A percentile compares a stretch with the other conserved stretches of the same genome.
Evolutionary conservation across 2,888 invertebrate species (phyloP).

Genomic region (Tromatobia lineatoria): DNA sequence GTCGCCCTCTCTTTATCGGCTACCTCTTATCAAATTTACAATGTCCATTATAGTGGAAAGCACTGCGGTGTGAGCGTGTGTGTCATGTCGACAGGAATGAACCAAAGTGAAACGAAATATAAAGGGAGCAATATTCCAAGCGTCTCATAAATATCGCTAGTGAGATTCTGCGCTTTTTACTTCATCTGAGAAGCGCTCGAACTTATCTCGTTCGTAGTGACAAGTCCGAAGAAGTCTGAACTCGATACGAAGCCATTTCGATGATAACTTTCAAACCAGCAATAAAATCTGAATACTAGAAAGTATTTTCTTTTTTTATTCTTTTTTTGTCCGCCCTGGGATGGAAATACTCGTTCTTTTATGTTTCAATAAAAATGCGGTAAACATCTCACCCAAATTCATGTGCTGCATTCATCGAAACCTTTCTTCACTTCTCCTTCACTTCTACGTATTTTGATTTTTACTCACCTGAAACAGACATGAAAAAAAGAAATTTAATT

Average conservation of each 20-base stretch:
- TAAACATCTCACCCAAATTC: not conserved
- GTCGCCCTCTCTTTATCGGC: constrained; percentile 62
- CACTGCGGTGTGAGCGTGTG: not conserved
- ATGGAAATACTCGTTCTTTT: constrained; percentile 18
- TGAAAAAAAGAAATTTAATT: constrained; percentile 36
- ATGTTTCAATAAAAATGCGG: not conserved
- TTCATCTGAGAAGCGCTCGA: constrained; percentile 1
- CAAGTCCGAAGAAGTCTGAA: constrained; percentile 44
- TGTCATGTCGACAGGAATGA: constrained; percentile 23
- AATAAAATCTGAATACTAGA: not conserved
- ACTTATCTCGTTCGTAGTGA: constrained; percentile 40
- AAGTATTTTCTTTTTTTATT: constrained; percentile 21
- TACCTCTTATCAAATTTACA: constrained; percentile 72
- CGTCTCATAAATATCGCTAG: constrained; percentile 64
- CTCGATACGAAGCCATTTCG: constrained; percentile 25
- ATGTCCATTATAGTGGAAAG: constrained; percentile 57
- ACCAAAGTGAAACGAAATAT: constrained; percentile 48
- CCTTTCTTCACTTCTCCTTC: not conserved
- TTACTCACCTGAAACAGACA: constrained; percentile 59
- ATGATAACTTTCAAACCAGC: constrained; percentile 5
- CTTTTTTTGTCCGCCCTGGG: constrained; percentile 18
- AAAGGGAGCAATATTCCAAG: constrained; percentile 51
- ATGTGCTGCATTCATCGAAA: not conserved
- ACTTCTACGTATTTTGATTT: not conserved
- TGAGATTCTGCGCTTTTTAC: constrained; percentile 49